Conservation (phyloP, 2,113 vertebrate genomes). For the Glaucidium brasilianum region DNA sequence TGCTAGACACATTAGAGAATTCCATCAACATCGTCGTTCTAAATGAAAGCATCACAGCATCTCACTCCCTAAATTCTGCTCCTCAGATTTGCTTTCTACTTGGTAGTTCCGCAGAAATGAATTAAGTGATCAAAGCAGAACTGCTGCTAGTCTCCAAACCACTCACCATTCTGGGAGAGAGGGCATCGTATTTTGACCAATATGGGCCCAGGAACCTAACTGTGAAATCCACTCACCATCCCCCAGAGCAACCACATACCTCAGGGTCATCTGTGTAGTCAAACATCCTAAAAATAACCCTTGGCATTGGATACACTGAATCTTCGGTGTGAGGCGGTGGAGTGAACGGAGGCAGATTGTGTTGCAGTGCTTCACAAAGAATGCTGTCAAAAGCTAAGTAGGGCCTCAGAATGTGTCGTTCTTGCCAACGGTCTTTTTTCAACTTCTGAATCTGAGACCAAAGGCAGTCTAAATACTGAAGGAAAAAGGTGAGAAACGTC, state of each 20-base stretch:
- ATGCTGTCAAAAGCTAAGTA: slow-evolving; percentile 98
- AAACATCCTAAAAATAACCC: slow-evolving; percentile 95
- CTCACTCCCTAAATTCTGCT: neutral
- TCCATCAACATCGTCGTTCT: neutral
- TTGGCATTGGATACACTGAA: slow-evolving; percentile 89
- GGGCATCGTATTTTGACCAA: neutral
- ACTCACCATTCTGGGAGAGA: neutral
- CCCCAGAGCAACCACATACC: slow-evolving; percentile 57
- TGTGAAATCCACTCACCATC: neutral
- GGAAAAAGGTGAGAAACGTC: neutral
- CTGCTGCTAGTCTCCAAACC: neutral
- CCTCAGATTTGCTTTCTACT: neutral
- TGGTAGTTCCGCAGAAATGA: too few relatives aligned
- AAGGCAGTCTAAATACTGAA: slow-evolving; percentile 97
- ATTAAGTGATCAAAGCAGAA: too few relatives aligned
- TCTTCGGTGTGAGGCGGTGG: slow-evolving; percentile 91
- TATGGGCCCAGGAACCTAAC: neutral
- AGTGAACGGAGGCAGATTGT: slow-evolving; percentile 97
- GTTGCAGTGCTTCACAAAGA: slow-evolving; percentile 94
- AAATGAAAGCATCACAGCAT: neutral
- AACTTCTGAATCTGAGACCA: slow-evolving; percentile 98
- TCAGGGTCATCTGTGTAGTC: slow-evolving; percentile 98
- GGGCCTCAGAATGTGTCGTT: slow-evolving; percentile 93
- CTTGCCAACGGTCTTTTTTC: slow-evolving; percentile 97
- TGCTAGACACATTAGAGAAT: neutral